phyloP scores from a whole-genome alignment of 2,797 vertebrate species.

The Channallabes apus region DNA sequence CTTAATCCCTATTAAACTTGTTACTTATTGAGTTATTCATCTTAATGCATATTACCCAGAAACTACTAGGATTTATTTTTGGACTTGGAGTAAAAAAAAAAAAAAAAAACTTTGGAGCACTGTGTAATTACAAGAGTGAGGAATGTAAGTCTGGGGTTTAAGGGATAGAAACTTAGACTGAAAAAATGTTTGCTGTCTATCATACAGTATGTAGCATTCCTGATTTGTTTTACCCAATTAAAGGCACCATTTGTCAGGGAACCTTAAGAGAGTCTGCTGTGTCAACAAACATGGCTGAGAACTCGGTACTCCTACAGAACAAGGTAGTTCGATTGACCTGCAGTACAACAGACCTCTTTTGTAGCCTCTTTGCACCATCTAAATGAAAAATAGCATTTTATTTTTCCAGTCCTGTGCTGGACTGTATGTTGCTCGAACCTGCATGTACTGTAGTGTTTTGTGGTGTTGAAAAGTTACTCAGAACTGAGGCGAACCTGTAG shows the following conservation, averaged over 20 bases:
- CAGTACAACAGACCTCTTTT: neutral
- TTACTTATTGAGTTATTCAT: neutral
- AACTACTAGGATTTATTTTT: neutral
- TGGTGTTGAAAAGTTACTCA: neutral
- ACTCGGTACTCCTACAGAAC: neutral
- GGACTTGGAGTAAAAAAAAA: neutral
- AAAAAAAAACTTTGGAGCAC: neutral
- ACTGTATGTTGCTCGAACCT: neutral
- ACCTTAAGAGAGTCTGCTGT: neutral
- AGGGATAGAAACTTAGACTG: neutral
- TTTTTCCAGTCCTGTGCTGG: neutral
- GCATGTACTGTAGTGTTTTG: neutral
- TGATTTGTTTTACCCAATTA: neutral
- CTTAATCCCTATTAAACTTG: slow-evolving; percentile 3
- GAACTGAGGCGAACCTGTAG: neutral
- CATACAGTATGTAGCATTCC: neutral
- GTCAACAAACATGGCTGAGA: slow-evolving; percentile 7
- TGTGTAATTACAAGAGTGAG: neutral
- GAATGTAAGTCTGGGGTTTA: neutral
- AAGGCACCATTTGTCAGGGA: neutral
- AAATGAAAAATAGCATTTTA: neutral
- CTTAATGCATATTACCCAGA: neutral
- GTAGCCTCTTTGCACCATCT: neutral
- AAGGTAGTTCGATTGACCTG: neutral
- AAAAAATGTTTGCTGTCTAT: neutral